These are phyloP conservation scores for Pteromalus puparum DNA, from an alignment of 1,140 invertebrate genomes.

Conservation along the genomic window DNA sequence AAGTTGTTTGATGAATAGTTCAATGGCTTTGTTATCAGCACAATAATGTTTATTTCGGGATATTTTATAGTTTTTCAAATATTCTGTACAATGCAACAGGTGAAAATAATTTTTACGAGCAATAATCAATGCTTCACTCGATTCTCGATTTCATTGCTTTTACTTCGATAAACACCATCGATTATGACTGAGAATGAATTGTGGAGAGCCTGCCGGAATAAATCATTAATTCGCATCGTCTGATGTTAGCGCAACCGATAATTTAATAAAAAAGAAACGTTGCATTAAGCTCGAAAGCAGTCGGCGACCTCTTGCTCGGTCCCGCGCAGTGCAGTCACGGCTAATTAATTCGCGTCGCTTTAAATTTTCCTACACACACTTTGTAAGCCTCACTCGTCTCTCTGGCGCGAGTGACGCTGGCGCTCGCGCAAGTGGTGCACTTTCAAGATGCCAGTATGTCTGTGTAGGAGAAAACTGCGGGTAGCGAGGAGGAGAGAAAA, in stretches of 20 bases:
- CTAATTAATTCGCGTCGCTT: slow-evolving; percentile 17
- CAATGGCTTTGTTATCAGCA: background rate
- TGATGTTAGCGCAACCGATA: background rate
- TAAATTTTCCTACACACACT: background rate
- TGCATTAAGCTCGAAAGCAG: background rate
- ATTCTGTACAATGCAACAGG: background rate
- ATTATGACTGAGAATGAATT: background rate
- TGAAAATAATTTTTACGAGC: background rate
- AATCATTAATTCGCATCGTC: background rate
- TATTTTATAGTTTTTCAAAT: background rate
- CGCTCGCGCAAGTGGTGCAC: background rate
- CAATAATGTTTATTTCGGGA: background rate
- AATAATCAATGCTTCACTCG: no score
- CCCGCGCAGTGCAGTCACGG: background rate
- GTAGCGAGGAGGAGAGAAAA: background rate
- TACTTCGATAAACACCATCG: background rate
- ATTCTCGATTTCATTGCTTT: background rate
- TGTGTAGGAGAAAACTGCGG: slow-evolving; percentile 1
- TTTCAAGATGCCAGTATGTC: background rate
- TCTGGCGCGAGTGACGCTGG: background rate
- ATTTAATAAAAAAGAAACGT: slow-evolving; percentile 21
- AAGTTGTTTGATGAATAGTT: background rate
- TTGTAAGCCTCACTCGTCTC: background rate
- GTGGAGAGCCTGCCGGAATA: background rate
- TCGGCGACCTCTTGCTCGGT: background rate